A percentile compares a stretch with the other conserved stretches of the same genome.
These are phyloP conservation scores for Ictalurus furcatus DNA, from an alignment of 2,113 vertebrate species.

Conservation along the genomic window DNA sequence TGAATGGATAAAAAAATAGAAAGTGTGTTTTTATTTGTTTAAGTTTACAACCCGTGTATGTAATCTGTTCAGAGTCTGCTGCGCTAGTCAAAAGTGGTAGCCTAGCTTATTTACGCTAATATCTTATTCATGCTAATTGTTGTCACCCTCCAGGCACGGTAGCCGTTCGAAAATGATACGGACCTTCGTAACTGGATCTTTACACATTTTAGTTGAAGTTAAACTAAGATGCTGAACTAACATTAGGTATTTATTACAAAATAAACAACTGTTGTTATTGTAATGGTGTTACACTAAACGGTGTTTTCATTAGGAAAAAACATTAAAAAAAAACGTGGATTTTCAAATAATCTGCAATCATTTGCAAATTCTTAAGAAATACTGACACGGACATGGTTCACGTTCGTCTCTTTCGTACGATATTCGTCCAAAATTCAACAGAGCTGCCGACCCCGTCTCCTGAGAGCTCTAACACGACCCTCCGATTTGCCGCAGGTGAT, in stretches of 20 bases:
- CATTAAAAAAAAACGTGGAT: background rate
- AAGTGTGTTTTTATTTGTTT: background rate
- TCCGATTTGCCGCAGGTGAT: constrained; percentile 17
- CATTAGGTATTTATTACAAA: background rate
- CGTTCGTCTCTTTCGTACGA: background rate
- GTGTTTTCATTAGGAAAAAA: background rate
- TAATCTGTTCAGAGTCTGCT: background rate
- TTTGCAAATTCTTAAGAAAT: too few relatives aligned
- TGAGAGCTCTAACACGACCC: background rate
- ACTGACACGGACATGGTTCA: background rate
- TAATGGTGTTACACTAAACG: background rate
- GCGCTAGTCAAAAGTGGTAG: background rate
- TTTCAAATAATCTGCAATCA: background rate
- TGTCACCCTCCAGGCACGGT: background rate
- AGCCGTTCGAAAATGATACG: background rate
- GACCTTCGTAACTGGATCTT: background rate
- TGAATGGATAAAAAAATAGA: background rate
- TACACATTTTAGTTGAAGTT: background rate
- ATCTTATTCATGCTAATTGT: background rate
- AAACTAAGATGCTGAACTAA: background rate
- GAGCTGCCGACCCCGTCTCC: background rate
- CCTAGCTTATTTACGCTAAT: background rate
- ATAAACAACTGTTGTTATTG: background rate
- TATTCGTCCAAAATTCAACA: background rate
- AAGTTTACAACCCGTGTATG: background rate